Evolutionary conservation across 1,140 invertebrate genomes (phyloP).

Genomic region (Plectus sambesii): DNA sequence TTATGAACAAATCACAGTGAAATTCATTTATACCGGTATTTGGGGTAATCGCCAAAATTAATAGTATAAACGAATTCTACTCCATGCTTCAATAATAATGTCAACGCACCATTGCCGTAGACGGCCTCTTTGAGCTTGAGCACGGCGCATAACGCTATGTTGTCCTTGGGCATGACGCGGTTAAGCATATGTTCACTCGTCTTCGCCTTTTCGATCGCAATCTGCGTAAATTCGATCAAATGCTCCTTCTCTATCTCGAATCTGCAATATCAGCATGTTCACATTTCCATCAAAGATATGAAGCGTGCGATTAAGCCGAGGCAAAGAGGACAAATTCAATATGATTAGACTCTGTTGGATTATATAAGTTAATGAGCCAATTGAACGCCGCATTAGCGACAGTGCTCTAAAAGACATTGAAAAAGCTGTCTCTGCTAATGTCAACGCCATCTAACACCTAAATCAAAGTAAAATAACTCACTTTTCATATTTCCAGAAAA

Average conservation of each 20-base stretch:
- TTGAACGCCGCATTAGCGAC: too few species aligned
- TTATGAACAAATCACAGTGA: slow-evolving; percentile 78
- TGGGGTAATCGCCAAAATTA: slow-evolving; percentile 93
- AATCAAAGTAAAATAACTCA: slow-evolving; percentile 51
- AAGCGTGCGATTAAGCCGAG: too few species aligned
- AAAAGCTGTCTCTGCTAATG: too few species aligned
- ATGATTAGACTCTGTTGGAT: slow-evolving; percentile 12
- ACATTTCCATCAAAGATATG: slow-evolving; percentile 47
- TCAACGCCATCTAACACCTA: neutral
- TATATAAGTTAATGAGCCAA: neutral
- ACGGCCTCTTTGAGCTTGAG: slow-evolving; percentile 33
- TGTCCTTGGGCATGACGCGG: slow-evolving; percentile 98
- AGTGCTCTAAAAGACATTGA: too few species aligned
- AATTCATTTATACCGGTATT: too few species aligned
- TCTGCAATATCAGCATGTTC: slow-evolving; percentile 56
- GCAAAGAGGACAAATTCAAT: too few species aligned
- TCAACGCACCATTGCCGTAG: slow-evolving; percentile 50
- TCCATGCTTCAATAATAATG: slow-evolving; percentile 47
- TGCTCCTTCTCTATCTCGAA: slow-evolving; percentile 88
- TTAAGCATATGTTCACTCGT: slow-evolving; percentile 97
- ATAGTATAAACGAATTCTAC: slow-evolving; percentile 25
- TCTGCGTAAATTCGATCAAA: slow-evolving; percentile 88
- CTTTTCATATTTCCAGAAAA: slow-evolving; percentile 85
- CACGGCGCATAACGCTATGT: slow-evolving; percentile 83
- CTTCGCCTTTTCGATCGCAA: slow-evolving; percentile 94